Evolutionary conservation across 2,888 invertebrate species (phyloP).

Genomic region (Caenorhabditis macrosperma): DNA sequence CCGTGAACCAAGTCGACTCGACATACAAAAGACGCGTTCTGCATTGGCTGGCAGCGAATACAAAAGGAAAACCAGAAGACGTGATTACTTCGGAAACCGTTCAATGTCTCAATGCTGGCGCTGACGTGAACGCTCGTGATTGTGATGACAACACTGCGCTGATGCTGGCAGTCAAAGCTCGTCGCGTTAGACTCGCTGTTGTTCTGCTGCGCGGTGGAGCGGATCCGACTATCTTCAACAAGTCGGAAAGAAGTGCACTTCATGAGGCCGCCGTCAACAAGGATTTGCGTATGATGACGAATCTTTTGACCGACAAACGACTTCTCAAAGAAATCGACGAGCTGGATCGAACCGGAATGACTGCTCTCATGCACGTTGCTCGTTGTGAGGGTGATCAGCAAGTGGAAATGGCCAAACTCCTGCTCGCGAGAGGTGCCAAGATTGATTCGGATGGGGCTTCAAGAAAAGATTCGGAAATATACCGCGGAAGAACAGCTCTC

Average conservation of each 20-base stretch:
- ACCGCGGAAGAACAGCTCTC: conserved; percentile 32
- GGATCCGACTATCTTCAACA: conserved; percentile 67
- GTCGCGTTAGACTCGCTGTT: conserved; percentile 17
- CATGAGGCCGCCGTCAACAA: conserved; percentile 65
- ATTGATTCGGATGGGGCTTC: conserved; percentile 27
- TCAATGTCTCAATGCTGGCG: conserved; percentile 36
- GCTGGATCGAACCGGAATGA: conserved; percentile 35
- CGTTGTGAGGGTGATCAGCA: conserved; percentile 1
- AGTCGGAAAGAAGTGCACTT: conserved; percentile 65
- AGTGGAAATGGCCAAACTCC: conserved; percentile 8
- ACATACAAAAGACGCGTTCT: conserved; percentile 21
- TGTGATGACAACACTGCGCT: conserved; percentile 50
- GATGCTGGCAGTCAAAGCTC: conserved; percentile 49
- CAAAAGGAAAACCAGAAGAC: conserved; percentile 38
- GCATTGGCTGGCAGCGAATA: conserved; percentile 50
- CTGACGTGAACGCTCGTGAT: conserved; percentile 45
- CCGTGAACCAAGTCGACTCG: conserved; percentile 27
- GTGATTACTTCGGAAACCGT: conserved; percentile 24
- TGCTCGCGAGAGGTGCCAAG: conserved; percentile 30
- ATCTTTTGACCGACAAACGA: conserved; percentile 55
- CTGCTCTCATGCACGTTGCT: conserved; percentile 30
- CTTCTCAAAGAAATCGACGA: conserved; percentile 42
- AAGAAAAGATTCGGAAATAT: conserved; percentile 28
- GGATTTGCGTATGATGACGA: conserved; percentile 50
- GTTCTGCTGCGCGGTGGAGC: conserved; percentile 30